These are phyloP conservation scores for Dufourea novaeangliae DNA, from an alignment of 1,140 invertebrate species.

Conservation along the genomic window DNA sequence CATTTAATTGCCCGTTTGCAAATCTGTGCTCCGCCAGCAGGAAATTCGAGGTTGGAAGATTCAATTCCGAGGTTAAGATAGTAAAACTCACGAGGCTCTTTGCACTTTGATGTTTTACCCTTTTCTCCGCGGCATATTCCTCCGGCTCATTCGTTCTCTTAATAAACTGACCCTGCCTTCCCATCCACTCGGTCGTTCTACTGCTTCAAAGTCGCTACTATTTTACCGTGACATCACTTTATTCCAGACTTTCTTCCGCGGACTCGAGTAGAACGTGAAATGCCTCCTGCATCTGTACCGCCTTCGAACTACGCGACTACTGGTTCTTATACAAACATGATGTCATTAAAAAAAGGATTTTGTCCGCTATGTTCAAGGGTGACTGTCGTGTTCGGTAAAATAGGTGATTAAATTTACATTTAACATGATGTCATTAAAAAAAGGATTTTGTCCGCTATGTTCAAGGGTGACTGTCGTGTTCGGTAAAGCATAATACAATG, in stretches of 20 bases:
- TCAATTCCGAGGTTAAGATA: slow-evolving; percentile 49
- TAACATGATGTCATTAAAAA: no score
- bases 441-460: no score
- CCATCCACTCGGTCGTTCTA: neutral
- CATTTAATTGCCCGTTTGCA: slow-evolving; percentile 31
- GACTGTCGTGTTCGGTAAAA: no score
- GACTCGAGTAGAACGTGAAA: neutral
- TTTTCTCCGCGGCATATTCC: neutral
- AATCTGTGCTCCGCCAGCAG: slow-evolving; percentile 20
- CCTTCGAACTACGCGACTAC: neutral
- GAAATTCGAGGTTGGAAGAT: slow-evolving; percentile 45
- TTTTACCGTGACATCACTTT: slow-evolving; percentile 17
- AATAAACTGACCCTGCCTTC: slow-evolving; percentile 17
- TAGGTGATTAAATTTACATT: no score
- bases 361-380: no score
- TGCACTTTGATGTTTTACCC: slow-evolving; percentile 6
- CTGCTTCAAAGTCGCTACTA: neutral
- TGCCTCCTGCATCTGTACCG: neutral
- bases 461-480: no score
- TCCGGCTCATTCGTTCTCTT: slow-evolving; percentile 1
- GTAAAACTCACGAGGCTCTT: slow-evolving; percentile 9
- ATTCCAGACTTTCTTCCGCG: neutral
- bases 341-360: no score
- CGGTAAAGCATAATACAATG: neutral
- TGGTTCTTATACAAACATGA: no score